Conservation (phyloP, 1,140 invertebrate species). For the Drosophila sucinea region DNA sequence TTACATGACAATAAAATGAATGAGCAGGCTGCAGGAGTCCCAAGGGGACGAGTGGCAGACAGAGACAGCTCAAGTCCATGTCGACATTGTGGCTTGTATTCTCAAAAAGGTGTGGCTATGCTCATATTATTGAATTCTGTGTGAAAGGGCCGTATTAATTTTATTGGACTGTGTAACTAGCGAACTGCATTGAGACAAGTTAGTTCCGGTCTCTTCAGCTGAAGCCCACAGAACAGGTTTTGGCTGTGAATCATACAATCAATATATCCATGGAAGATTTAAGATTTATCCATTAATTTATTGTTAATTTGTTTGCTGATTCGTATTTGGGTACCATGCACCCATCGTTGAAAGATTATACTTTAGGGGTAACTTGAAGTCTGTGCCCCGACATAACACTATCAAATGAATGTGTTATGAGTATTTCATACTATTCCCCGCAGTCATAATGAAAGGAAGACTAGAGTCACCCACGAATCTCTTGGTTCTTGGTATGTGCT, state of each 20-base stretch:
- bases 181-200: not conserved
- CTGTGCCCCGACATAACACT: too few species aligned
- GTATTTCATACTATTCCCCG: too few species aligned
- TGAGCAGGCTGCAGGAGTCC: conserved; percentile 28
- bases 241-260: not conserved
- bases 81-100: conserved; percentile 25
- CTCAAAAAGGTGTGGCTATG: conserved; percentile 40
- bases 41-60: conserved; percentile 13
- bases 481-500: too few species aligned
- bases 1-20: conserved; percentile 68
- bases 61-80: conserved; percentile 15
- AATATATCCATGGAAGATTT: too few species aligned
- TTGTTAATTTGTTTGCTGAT: too few species aligned
- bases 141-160: not conserved
- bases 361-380: too few species aligned
- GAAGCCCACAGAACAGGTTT: not conserved
- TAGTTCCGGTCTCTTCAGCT: not conserved
- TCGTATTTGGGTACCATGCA: too few species aligned
- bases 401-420: too few species aligned
- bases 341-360: too few species aligned
- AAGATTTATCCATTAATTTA: too few species aligned
- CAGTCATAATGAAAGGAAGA: too few species aligned
- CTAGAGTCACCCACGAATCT: too few species aligned
- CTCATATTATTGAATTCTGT: conserved; percentile 31
- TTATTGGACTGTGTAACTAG: not conserved